These are phyloP conservation scores for Drosophila ercepeae DNA, from an alignment of 1,140 invertebrate genomes.

Conservation along the genomic window DNA sequence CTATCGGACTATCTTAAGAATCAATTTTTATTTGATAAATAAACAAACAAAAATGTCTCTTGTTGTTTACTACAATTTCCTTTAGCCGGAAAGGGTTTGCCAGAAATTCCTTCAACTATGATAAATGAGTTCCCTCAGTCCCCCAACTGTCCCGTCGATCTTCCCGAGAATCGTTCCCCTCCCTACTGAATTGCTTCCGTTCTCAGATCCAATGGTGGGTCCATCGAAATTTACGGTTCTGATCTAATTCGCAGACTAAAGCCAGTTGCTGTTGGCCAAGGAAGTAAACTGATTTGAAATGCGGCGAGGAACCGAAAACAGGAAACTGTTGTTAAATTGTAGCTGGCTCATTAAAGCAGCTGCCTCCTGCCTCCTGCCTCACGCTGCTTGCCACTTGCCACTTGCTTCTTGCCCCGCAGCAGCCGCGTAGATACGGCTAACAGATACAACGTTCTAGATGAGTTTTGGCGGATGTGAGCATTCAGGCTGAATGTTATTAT, in stretches of 20 bases:
- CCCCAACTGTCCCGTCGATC: conserved; percentile 8
- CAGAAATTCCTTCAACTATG: neutral
- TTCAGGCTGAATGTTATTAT: conserved; percentile 72
- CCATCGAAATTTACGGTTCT: conserved; percentile 77
- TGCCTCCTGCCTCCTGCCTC: conserved; percentile 18
- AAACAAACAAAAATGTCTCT: too few species aligned
- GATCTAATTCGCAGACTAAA: conserved; percentile 68
- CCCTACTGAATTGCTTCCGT: conserved; percentile 55
- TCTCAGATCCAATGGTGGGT: conserved; percentile 52
- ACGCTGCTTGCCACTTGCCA: neutral
- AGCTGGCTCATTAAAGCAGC: conserved; percentile 74
- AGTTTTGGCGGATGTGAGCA: conserved; percentile 63
- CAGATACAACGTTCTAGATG: conserved; percentile 39
- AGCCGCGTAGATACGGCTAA: conserved; percentile 9
- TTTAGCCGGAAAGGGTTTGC: neutral
- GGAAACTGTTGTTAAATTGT: conserved; percentile 78
- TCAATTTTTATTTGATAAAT: too few species aligned
- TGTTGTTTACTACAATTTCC: too few species aligned
- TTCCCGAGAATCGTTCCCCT: neutral
- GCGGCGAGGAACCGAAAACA: conserved; percentile 71
- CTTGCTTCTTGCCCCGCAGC: neutral
- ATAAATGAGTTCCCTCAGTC: conserved; percentile 1
- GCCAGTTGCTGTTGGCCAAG: conserved; percentile 69
- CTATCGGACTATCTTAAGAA: too few species aligned
- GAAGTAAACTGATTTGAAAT: conserved; percentile 80